Evolutionary conservation across 2,797 vertebrate species (phyloP).

Genomic region (Tolypeutes matacus): DNA sequence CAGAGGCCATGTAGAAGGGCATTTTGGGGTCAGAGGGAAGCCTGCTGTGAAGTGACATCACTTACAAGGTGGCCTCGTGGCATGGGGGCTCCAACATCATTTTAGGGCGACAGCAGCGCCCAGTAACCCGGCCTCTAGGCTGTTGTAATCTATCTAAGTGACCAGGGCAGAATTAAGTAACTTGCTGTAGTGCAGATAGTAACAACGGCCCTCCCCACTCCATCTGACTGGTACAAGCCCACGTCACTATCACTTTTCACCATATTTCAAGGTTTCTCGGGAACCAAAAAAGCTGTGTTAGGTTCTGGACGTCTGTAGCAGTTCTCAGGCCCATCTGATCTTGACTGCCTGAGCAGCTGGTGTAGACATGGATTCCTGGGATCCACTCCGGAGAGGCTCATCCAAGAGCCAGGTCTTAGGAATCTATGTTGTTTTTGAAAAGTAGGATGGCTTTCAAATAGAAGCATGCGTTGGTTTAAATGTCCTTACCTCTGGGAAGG

Average conservation of each 20-base stretch:
- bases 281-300: not conserved
- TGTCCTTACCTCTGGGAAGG: not conserved
- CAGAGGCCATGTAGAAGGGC: too few species aligned
- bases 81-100: fast-evolving
- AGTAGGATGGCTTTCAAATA: not conserved
- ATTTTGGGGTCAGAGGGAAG: not conserved
- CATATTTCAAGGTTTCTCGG: not conserved
- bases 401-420: not conserved
- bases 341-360: not conserved
- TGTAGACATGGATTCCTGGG: not conserved
- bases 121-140: not conserved
- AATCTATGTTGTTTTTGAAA: not conserved
- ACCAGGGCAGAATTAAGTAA: not conserved
- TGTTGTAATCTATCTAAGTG: not conserved
- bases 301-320: too few species aligned
- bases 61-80: fast-evolving
- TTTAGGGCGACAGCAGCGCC: not conserved
- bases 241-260: not conserved
- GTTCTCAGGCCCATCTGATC: not conserved
- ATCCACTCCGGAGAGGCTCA: not conserved
- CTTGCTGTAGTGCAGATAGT: not conserved
- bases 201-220: not conserved
- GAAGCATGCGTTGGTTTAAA: not conserved
- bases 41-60: not conserved
- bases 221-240: not conserved